Percentiles rank a stretch among this genome's conserved stretches.
These are phyloP conservation scores for Rhagonycha fulva DNA, from an alignment of 2,888 invertebrate genomes.

Conservation along the genomic window DNA sequence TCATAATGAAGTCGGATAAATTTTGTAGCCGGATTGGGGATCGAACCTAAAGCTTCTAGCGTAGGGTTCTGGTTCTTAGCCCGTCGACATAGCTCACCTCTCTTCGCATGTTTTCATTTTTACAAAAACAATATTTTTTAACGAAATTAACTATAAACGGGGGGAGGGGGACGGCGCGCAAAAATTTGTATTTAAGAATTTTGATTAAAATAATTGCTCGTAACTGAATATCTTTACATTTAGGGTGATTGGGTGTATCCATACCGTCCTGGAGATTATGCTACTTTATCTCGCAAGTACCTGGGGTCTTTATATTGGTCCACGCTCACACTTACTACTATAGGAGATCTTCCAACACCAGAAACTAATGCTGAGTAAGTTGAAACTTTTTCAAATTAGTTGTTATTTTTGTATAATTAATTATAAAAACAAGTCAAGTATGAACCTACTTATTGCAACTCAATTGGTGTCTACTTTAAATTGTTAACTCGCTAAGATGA, in stretches of 20 bases:
- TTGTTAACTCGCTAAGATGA: background rate
- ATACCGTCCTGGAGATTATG: slow-evolving; percentile 84
- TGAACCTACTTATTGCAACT: background rate
- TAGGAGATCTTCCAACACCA: slow-evolving; percentile 94
- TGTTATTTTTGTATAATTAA: background rate
- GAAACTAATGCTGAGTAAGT: slow-evolving; percentile 97
- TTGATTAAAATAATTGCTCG: background rate
- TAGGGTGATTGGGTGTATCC: slow-evolving; percentile 91
- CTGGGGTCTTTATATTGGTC: slow-evolving; percentile 96
- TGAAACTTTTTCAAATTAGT: background rate
- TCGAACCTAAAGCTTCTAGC: too few species aligned
- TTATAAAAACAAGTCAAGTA: background rate
- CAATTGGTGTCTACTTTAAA: background rate
- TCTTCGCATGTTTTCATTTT: too few species aligned
- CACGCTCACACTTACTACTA: slow-evolving; percentile 92
- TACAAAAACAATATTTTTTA: too few species aligned
- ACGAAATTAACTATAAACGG: too few species aligned
- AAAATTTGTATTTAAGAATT: too few species aligned
- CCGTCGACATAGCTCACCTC: too few species aligned
- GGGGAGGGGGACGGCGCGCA: too few species aligned
- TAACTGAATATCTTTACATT: slow-evolving; percentile 15
- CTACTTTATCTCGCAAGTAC: slow-evolving; percentile 89
- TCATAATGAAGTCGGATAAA: too few species aligned
- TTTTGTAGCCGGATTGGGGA: too few species aligned
- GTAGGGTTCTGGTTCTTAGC: too few species aligned